phyloP scores from a whole-genome alignment of 2,113 vertebrate species.

The Psammodynastes pulverulentus region DNA sequence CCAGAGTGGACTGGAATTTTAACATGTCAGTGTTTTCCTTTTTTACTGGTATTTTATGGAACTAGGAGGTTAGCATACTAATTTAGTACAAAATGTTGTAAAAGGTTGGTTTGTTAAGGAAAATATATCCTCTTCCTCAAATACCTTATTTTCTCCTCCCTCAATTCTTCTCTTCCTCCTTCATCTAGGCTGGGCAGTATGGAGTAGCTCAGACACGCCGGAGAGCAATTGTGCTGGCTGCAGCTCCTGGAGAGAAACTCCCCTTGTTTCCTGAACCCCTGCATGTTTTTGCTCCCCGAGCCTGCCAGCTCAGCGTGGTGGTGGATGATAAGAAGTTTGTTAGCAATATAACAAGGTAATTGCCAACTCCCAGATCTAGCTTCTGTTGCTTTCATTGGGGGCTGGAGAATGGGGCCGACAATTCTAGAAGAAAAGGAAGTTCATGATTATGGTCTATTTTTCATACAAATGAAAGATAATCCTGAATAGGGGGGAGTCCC shows the following conservation, averaged over 20 bases:
- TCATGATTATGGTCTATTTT: not conserved
- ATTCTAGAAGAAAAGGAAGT: not conserved
- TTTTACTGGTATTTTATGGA: not conserved
- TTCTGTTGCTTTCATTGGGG: accelerated
- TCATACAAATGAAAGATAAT: not conserved
- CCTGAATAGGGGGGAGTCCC: not conserved
- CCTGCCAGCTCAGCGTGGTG: conserved; percentile 87
- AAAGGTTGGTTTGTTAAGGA: not conserved
- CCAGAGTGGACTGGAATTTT: not conserved
- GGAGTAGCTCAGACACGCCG: conserved; percentile 91
- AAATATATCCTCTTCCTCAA: not conserved
- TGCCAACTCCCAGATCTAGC: accelerated
- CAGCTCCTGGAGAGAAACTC: conserved; percentile 89
- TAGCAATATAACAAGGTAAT: conserved; percentile 90
- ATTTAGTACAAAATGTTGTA: not conserved
- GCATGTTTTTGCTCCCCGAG: conserved; percentile 90
- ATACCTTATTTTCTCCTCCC: not conserved
- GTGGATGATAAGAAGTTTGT: conserved; percentile 92
- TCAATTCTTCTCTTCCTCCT: not conserved
- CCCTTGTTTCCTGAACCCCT: conserved; percentile 89
- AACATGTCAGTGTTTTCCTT: not conserved
- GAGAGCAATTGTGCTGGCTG: conserved; percentile 88
- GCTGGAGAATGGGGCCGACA: not conserved
- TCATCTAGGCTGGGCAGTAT: conserved; percentile 87
- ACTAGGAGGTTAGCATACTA: not conserved